Percentiles rank a stretch among this genome's conserved stretches.
These are phyloP conservation scores for Drosophila robusta DNA, from an alignment of 2,888 invertebrate genomes.

Conservation along the genomic window DNA sequence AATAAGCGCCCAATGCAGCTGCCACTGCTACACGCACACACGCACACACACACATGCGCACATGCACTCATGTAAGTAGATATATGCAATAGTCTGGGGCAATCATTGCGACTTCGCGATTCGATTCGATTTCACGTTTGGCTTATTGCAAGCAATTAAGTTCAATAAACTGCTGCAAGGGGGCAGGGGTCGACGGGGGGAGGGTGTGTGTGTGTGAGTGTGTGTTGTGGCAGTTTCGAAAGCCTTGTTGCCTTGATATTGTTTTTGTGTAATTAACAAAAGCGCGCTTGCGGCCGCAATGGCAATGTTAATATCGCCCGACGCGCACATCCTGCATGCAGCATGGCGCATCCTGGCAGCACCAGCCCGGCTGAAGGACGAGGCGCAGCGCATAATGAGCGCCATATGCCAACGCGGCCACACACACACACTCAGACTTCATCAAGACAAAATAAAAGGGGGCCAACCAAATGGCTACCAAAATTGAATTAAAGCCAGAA, in stretches of 20 bases:
- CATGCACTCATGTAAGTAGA: slow-evolving; percentile 15
- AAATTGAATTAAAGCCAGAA: slow-evolving; percentile 54
- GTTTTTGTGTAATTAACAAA: slow-evolving; percentile 76
- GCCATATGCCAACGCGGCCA: slow-evolving; percentile 59
- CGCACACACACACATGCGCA: neutral
- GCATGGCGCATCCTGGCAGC: slow-evolving; percentile 14
- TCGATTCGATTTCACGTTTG: slow-evolving; percentile 52
- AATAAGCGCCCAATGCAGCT: slow-evolving; percentile 13
- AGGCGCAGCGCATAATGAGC: slow-evolving; percentile 53
- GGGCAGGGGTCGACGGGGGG: neutral
- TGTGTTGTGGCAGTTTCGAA: slow-evolving; percentile 6
- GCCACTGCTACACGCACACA: neutral
- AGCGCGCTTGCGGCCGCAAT: slow-evolving; percentile 65
- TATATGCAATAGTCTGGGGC: slow-evolving; percentile 39
- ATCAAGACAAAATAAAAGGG: slow-evolving; percentile 12
- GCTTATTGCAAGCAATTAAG: slow-evolving; percentile 80
- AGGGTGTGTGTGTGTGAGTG: neutral
- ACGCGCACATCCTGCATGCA: slow-evolving; percentile 9
- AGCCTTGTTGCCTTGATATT: slow-evolving; percentile 39
- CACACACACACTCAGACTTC: slow-evolving; percentile 1
- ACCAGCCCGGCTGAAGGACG: neutral
- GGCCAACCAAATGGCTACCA: slow-evolving; percentile 33
- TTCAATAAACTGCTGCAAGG: slow-evolving; percentile 70
- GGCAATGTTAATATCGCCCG: slow-evolving; percentile 27
- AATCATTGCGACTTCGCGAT: slow-evolving; percentile 36